These are phyloP conservation scores for Coptodon rendalli DNA, from an alignment of 2,113 vertebrate species.

Conservation along the genomic window DNA sequence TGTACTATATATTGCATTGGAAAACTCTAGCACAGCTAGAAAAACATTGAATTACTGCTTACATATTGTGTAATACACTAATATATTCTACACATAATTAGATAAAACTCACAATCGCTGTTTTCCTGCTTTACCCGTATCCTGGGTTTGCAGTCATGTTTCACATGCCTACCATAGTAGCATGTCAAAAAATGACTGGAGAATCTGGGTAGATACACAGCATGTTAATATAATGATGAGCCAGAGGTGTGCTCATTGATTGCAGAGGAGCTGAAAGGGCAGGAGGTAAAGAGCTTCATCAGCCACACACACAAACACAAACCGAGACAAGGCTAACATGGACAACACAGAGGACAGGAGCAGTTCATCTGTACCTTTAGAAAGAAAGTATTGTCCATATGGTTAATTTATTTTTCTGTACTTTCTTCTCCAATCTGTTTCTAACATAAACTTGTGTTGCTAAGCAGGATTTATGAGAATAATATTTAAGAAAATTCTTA, in stretches of 20 bases:
- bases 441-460: not conserved
- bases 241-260: not conserved
- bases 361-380: not conserved
- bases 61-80: not conserved
- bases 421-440: not conserved
- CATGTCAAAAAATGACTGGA: not conserved
- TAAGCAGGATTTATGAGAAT: not conserved
- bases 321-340: not conserved
- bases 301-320: not conserved
- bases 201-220: not conserved
- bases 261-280: not conserved
- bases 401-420: rapidly evolving
- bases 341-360: not conserved
- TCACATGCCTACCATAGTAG: not conserved
- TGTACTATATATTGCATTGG: not conserved
- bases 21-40: not conserved
- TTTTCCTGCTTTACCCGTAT: not conserved
- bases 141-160: not conserved
- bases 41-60: not conserved
- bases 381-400: no score
- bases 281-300: not conserved
- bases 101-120: not conserved
- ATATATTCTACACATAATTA: not conserved
- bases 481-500: not conserved
- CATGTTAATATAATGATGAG: not conserved